Conservation (phyloP, 2,797 vertebrate species). For the Yasuhikotakia modesta region DNA sequence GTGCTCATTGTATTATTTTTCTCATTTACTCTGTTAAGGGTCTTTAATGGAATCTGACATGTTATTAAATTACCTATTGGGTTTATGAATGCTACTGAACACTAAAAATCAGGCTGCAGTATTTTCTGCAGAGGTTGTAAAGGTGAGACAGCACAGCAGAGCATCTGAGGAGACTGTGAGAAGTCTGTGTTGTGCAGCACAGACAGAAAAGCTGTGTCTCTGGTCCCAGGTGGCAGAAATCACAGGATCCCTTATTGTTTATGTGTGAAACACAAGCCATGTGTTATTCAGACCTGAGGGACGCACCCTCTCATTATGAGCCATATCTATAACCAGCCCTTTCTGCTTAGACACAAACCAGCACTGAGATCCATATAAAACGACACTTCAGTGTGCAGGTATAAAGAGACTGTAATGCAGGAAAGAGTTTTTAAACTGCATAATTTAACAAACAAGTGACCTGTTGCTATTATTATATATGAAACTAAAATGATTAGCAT, state of each 20-base stretch:
- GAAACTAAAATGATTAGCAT: background rate
- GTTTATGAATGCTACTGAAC: background rate
- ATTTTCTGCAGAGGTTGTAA: background rate
- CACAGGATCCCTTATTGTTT: constrained; percentile 66
- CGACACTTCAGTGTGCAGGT: background rate
- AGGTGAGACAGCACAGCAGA: constrained; percentile 6
- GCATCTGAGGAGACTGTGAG: constrained; percentile 36
- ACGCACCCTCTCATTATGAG: constrained; percentile 55
- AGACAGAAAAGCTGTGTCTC: constrained; percentile 53
- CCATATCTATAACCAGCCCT: constrained; percentile 50
- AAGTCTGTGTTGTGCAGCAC: constrained; percentile 44
- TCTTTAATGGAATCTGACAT: background rate
- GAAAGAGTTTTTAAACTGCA: too few relatives aligned
- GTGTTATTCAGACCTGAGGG: constrained; percentile 58
- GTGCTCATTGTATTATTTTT: background rate
- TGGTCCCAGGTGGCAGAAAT: constrained; percentile 62
- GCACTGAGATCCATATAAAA: background rate
- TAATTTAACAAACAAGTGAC: too few relatives aligned
- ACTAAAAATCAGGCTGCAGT: background rate
- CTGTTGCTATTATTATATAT: background rate
- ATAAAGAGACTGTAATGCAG: background rate
- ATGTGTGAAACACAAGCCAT: constrained; percentile 66
- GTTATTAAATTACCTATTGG: too few relatives aligned
- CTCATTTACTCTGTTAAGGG: background rate
- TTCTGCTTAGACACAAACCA: constrained; percentile 16